These are phyloP conservation scores for Parascotia fuliginaria DNA, from an alignment of 2,888 invertebrate species.

Conservation along the genomic window DNA sequence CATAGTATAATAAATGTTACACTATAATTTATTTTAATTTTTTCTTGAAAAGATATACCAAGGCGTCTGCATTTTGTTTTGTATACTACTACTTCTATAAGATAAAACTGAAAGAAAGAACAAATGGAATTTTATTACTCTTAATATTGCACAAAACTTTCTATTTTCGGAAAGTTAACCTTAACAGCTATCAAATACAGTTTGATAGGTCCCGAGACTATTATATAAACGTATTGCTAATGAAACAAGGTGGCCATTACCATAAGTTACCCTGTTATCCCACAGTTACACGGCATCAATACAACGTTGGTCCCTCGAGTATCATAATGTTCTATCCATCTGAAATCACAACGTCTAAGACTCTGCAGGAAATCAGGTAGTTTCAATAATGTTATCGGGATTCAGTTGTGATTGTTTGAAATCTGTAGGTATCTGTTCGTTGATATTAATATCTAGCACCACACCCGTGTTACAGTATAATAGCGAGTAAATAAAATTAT, in stretches of 20 bases:
- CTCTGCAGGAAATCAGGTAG: constrained; percentile 14
- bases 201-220: constrained; percentile 7
- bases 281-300: constrained; percentile 17
- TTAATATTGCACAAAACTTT: background rate
- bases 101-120: background rate
- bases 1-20: no score
- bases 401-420: background rate
- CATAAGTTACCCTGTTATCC: constrained; percentile 22
- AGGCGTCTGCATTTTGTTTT: no score
- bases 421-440: no score
- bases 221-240: constrained; percentile 19
- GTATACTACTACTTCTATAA: no score
- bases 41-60: no score
- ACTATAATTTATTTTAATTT: no score
- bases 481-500: no score
- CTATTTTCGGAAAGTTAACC: constrained; percentile 4
- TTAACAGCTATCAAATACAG: constrained; percentile 13
- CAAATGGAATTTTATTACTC: background rate
- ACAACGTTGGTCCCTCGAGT: constrained; percentile 23
- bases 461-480: no score
- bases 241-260: constrained; percentile 30
- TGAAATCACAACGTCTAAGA: constrained; percentile 30
- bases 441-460: no score
- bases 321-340: constrained; percentile 34
- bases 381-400: constrained; percentile 13